A percentile compares a stretch with the other conserved stretches of the same genome.
Evolutionary conservation across 1,140 invertebrate species (phyloP).

Genomic region (Octopus sinensis): DNA sequence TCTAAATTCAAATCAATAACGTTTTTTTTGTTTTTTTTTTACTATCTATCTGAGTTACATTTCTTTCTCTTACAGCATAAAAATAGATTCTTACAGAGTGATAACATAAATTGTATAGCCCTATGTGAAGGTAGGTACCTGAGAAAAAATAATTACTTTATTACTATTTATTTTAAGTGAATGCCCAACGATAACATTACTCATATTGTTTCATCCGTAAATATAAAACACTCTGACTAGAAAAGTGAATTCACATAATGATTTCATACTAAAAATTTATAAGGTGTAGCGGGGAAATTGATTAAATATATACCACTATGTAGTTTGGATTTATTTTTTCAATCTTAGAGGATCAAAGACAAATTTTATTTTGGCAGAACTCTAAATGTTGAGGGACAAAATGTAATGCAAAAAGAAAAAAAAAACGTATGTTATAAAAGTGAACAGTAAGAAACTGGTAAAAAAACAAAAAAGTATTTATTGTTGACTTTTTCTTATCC

Average conservation of each 20-base stretch:
- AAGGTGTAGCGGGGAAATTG: background rate
- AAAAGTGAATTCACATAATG: background rate
- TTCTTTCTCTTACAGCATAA: background rate
- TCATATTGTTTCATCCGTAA: background rate
- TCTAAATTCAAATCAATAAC: no score
- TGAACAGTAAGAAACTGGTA: no score
- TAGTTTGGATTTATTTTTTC: background rate
- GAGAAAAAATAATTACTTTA: background rate
- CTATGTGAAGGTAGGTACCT: background rate
- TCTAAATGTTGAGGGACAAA: no score
- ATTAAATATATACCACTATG: background rate
- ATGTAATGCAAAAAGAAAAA: no score
- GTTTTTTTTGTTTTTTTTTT: no score
- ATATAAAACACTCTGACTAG: background rate
- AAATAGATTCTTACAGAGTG: background rate
- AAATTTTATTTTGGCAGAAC: no score
- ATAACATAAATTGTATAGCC: background rate
- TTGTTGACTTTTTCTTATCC: no score
- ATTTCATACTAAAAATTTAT: background rate
- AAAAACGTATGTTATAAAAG: no score
- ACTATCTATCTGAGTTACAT: background rate
- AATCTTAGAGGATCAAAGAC: no score
- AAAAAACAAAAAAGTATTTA: no score
- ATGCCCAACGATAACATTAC: background rate
- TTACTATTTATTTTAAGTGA: background rate